A percentile compares a stretch with the other conserved stretches of the same genome.
Evolutionary conservation across 2,113 vertebrate genomes (phyloP).

Genomic region (Pithys albifrons): DNA sequence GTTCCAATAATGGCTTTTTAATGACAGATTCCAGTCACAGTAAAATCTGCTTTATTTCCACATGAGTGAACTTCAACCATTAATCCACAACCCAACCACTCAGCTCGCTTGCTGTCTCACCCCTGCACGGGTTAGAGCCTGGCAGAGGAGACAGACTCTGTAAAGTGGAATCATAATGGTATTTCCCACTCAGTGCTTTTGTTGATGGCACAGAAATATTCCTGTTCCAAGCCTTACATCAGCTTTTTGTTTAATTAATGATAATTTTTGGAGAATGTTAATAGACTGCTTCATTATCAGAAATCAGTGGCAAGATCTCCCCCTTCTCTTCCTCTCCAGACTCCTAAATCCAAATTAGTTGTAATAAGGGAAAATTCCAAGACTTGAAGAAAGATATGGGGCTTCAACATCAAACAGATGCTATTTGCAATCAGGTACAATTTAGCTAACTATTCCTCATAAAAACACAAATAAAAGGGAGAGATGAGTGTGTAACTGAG

Average conservation of each 20-base stretch:
- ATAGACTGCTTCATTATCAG: slow-evolving; percentile 32
- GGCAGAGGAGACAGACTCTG: not conserved
- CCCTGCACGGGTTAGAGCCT: not conserved
- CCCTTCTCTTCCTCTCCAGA: slow-evolving; percentile 40
- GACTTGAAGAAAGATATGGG: slow-evolving; percentile 3
- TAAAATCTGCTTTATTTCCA: slow-evolving; percentile 56
- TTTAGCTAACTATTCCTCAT: not conserved
- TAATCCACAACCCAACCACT: slow-evolving; percentile 11
- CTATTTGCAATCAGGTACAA: slow-evolving; percentile 56
- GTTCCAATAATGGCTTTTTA: slow-evolving; percentile 65
- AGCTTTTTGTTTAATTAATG: slow-evolving; percentile 35
- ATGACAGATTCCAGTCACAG: slow-evolving; percentile 45
- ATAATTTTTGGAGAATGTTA: slow-evolving; percentile 20
- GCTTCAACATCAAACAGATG: slow-evolving; percentile 21
- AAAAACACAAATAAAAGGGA: slow-evolving; percentile 45
- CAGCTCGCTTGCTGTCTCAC: not conserved
- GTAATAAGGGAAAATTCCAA: slow-evolving; percentile 22
- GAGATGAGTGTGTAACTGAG: not conserved
- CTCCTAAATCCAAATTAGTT: slow-evolving; percentile 35
- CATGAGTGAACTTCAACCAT: slow-evolving; percentile 29
- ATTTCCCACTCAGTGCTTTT: not conserved
- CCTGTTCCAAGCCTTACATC: not conserved
- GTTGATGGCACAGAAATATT: slow-evolving; percentile 12
- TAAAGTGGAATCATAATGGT: not conserved
- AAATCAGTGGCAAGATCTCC: slow-evolving; percentile 14